Evolutionary conservation across 2,113 vertebrate genomes (phyloP).

Genomic region (Seriola dumerili): DNA sequence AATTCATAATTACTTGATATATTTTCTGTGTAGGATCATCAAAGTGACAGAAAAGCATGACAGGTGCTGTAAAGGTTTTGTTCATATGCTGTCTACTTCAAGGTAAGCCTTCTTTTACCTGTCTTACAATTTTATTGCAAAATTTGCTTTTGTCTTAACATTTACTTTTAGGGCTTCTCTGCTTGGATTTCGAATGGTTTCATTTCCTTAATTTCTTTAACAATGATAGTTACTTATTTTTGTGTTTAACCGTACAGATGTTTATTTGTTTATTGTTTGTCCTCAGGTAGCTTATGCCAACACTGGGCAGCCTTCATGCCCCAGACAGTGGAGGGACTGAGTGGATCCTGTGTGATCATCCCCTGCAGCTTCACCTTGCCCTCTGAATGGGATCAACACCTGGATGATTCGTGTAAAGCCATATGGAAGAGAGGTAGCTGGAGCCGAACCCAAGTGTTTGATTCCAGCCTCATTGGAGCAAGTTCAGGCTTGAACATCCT

Average conservation of each 20-base stretch:
- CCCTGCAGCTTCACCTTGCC: constrained; percentile 67
- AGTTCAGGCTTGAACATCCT: constrained; percentile 28
- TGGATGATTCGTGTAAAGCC: constrained; percentile 64
- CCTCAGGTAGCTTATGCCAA: constrained; percentile 60
- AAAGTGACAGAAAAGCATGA: constrained; percentile 53
- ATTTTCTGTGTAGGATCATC: constrained; percentile 1
- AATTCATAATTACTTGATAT: neutral
- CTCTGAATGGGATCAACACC: neutral
- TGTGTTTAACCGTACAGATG: neutral
- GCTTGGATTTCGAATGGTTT: neutral
- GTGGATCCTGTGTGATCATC: constrained; percentile 72
- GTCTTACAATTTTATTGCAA: too few relatives aligned
- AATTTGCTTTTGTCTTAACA: too few relatives aligned
- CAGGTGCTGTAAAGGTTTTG: constrained; percentile 33
- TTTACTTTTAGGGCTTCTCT: neutral
- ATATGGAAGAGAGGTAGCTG: constrained; percentile 67
- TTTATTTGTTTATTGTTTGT: neutral
- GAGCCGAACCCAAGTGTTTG: constrained; percentile 54
- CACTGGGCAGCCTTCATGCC: constrained; percentile 57
- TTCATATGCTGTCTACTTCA: constrained; percentile 64
- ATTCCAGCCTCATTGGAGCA: constrained; percentile 63
- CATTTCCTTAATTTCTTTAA: neutral
- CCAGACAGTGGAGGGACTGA: constrained; percentile 53
- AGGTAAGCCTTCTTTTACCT: constrained; percentile 47
- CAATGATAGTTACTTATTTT: neutral